Conservation (phyloP, 2,797 vertebrate species). For the Falco naumanni region DNA sequence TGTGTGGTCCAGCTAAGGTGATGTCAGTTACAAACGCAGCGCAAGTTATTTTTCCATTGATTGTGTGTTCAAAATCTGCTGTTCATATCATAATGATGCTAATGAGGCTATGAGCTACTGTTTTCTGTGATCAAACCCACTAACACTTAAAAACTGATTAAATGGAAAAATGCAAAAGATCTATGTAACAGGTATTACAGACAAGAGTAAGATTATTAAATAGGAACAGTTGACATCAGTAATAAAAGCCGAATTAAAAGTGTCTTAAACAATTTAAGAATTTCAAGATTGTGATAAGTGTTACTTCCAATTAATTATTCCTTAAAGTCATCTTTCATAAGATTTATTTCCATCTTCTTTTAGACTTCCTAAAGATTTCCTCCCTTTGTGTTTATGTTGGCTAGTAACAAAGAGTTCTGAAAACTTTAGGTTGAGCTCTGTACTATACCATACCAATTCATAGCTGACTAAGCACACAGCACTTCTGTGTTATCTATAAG, state of each 20-base stretch:
- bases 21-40: neutral
- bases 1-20: conserved; percentile 2
- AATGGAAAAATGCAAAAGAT: neutral
- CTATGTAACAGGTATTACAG: neutral
- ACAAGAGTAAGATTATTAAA: neutral
- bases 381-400: neutral
- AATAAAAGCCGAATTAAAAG: neutral
- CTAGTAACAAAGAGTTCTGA: neutral
- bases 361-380: neutral
- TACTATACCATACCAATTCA: neutral
- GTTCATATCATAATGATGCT: neutral
- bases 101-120: neutral
- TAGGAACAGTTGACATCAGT: neutral
- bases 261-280: neutral
- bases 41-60: neutral
- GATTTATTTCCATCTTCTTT: neutral
- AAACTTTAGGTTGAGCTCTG: neutral
- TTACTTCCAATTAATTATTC: neutral
- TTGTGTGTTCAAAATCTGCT: neutral
- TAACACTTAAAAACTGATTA: neutral
- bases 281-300: neutral
- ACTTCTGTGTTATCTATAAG: neutral
- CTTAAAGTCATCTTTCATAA: neutral
- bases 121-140: neutral
- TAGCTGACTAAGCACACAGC: neutral